Conservation (phyloP, 1,140 invertebrate genomes). For the Himalopsyche phryganea region DNA sequence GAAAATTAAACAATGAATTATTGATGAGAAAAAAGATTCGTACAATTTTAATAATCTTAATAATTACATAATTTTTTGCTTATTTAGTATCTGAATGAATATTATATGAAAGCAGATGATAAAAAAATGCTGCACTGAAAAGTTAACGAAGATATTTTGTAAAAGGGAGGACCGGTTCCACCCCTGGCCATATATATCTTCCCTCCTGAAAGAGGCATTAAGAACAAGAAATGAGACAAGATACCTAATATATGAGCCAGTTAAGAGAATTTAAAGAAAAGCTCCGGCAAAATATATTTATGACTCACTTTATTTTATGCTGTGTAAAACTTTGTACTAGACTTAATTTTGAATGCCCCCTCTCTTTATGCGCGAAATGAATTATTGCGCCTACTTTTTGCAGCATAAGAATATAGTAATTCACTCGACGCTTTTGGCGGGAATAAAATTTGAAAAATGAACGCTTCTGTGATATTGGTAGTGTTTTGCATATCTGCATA, state of each 20-base stretch:
- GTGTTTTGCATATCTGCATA: conserved; percentile 12
- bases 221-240: conserved; percentile 36
- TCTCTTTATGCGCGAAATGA: conserved; percentile 33
- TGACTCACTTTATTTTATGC: conserved; percentile 36
- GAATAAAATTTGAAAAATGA: conserved; percentile 30
- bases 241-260: conserved; percentile 36
- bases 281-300: conserved; percentile 35
- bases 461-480: conserved; percentile 15
- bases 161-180: conserved; percentile 8
- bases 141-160: too few species aligned
- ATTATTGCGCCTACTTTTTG: conserved; percentile 30
- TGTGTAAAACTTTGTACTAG: conserved; percentile 36
- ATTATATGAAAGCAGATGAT: too few species aligned
- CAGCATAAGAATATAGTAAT: conserved; percentile 26
- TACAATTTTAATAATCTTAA: too few species aligned
- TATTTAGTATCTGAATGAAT: too few species aligned
- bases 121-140: too few species aligned
- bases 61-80: too few species aligned
- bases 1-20: too few species aligned
- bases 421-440: conserved; percentile 29
- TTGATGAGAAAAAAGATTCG: too few species aligned
- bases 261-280: conserved; percentile 37
- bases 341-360: conserved; percentile 34
- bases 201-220: conserved; percentile 35
- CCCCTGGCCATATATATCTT: conserved; percentile 32